A percentile compares a stretch with the other conserved stretches of the same genome.
Conservation (phyloP, 2,888 invertebrate genomes). For the Nomada lathburiana region DNA sequence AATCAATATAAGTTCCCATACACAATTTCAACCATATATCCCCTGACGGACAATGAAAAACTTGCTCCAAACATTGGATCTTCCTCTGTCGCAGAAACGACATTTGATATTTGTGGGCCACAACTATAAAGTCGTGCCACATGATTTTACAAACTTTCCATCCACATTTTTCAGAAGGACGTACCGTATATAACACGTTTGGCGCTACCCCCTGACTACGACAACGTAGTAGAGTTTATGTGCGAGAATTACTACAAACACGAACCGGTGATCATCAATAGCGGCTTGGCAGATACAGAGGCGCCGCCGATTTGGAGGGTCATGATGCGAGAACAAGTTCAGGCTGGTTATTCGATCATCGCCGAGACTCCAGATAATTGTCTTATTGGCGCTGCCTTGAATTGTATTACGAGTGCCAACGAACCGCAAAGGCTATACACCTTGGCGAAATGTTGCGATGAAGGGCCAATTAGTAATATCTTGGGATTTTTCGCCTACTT, state of each 20-base stretch:
- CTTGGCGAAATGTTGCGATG: constrained; percentile 65
- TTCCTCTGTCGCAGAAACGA: too few relatives aligned
- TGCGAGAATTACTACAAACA: constrained; percentile 69
- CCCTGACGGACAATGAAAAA: too few relatives aligned
- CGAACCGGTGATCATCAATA: constrained; percentile 74
- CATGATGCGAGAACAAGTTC: constrained; percentile 69
- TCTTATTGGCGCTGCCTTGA: constrained; percentile 75
- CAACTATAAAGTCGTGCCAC: too few relatives aligned
- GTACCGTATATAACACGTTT: constrained; percentile 65
- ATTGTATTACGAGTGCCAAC: constrained; percentile 64
- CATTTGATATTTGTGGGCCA: too few relatives aligned
- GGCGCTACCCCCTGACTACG: constrained; percentile 75
- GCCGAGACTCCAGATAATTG: constrained; percentile 68
- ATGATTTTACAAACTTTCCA: too few relatives aligned
- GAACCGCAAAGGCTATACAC: constrained; percentile 45
- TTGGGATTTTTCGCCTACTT: constrained; percentile 74
- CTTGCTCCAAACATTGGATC: too few relatives aligned
- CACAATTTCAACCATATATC: too few relatives aligned
- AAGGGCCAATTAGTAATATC: constrained; percentile 58
- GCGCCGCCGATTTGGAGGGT: constrained; percentile 63
- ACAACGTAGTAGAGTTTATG: constrained; percentile 76
- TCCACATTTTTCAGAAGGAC: constrained; percentile 37
- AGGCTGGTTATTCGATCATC: constrained; percentile 74
- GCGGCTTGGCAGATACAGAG: constrained; percentile 54
- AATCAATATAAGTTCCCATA: too few relatives aligned